Conservation (phyloP, 2,797 vertebrate species). For the Pipistrellus nathusii region DNA sequence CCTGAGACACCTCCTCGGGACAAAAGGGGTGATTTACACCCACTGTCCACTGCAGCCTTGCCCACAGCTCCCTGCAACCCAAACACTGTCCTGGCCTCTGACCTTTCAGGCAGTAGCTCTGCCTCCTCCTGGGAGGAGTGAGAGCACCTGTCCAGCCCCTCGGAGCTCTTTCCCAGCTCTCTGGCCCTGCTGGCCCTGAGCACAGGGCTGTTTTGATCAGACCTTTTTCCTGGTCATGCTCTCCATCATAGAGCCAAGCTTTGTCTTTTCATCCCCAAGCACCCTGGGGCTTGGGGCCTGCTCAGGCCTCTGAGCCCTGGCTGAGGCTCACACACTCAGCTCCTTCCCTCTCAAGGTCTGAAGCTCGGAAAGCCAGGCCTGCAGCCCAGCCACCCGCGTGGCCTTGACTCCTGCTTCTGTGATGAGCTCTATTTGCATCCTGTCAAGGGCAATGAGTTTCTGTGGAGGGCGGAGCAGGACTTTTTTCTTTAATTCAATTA, state of each 20-base stretch:
- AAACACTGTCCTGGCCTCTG: neutral
- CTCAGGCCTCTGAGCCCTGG: neutral
- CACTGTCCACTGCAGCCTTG: neutral
- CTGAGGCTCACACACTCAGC: neutral
- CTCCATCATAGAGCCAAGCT: neutral
- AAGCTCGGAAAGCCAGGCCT: neutral
- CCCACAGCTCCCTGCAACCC: neutral
- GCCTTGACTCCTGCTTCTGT: conserved; percentile 33
- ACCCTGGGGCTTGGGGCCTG: neutral
- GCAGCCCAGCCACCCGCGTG: neutral
- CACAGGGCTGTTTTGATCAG: neutral
- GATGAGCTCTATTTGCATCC: conserved; percentile 53
- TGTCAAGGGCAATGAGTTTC: conserved; percentile 68
- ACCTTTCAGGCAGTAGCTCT: neutral
- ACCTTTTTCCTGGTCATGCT: neutral
- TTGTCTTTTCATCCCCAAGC: neutral
- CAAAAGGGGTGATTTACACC: neutral
- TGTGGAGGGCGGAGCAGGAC: neutral
- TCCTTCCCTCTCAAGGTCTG: neutral
- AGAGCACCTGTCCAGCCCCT: neutral
- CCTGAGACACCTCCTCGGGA: neutral
- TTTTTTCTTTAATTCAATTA: conserved; percentile 81
- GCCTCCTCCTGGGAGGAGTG: neutral
- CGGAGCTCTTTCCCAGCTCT: neutral
- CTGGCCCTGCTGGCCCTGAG: neutral